A percentile compares a stretch with the other conserved stretches of the same genome.
These are phyloP conservation scores for Chitala chitala DNA, from an alignment of 2,113 vertebrate genomes.

Conservation along the genomic window DNA sequence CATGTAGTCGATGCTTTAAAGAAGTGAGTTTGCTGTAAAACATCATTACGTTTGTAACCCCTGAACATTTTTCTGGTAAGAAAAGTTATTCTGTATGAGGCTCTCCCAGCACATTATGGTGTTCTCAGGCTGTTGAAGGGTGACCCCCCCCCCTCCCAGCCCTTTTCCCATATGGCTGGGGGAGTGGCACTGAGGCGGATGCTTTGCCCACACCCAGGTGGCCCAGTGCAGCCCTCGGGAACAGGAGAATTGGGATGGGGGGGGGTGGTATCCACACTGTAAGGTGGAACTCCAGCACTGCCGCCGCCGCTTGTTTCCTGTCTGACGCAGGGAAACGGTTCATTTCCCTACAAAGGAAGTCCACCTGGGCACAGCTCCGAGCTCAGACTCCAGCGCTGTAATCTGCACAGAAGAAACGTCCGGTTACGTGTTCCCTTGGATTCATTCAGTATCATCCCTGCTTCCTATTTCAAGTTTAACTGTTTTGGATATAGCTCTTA, in stretches of 20 bases:
- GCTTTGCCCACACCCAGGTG: neutral
- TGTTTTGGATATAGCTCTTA: neutral
- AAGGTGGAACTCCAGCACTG: constrained; percentile 33
- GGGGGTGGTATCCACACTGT: neutral
- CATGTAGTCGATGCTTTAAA: no score
- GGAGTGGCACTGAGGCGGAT: no score
- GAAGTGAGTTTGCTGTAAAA: no score
- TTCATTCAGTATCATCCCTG: neutral
- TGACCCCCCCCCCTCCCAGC: neutral
- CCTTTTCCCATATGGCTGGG: neutral
- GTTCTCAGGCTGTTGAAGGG: neutral
- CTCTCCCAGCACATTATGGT: neutral
- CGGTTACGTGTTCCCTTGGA: no score
- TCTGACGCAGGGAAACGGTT: constrained; percentile 32
- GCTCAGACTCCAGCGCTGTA: neutral
- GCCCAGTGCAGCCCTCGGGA: constrained; percentile 4
- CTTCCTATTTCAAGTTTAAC: neutral
- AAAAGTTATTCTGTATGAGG: constrained; percentile 1
- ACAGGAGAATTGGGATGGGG: neutral
- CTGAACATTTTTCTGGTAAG: no score
- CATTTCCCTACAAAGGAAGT: constrained; percentile 29
- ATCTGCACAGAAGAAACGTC: neutral
- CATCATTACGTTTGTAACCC: no score
- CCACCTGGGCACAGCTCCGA: constrained; percentile 1
- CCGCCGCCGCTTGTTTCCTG: constrained; percentile 28